Base-by-base conservation (phyloP, 2,113 vertebrate genomes). In the Erythrolamprus reginae region DNA sequence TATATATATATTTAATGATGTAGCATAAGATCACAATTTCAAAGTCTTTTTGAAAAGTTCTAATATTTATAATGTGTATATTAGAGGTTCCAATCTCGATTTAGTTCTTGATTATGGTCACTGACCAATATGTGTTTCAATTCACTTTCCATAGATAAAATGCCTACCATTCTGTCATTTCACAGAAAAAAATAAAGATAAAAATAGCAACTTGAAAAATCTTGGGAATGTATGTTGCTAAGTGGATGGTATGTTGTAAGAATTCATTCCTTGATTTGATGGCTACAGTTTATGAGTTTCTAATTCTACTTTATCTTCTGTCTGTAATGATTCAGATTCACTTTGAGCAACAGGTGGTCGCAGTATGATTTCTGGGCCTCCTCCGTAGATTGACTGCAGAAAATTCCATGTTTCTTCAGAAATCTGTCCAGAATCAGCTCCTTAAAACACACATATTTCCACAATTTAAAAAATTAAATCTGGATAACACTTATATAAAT, bases 331-430 rank as follows among this genome's bases (percentile, higher is more conserved):
- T 56, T 98, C 98, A 0, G 96, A 88, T 87, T 99, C 98, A 90
- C 95, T 96, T 90, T 98, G 98, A 95, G 97, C 97, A 93, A 98
- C 92, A 61, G 95, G 99, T 48, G 98, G 99, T 77, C 98, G 97
- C 2, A 99, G 95, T 0, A 98, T 99, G 92, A 99, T 98, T 93
- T 99, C 97, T 0, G 99, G 99, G 8, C 99, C 99, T 53, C 99
- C 99, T 42, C 98, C 98, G 58, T 99, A 99, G 93, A 99, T 98
- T 1, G 98, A 98, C 93, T 98, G 98, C 58, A 99, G 98, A 96
- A 99, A 99, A 96, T 98, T 98, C 99, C 99, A 99, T 3, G 99
- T 99, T 97, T 99, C 99, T 94, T 99, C 99, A 5, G 99, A 99
- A 96, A 99, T 99, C 94, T 99, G 99, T 86, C 99, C 99, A 89